These are phyloP conservation scores for Silurus meridionalis DNA, from an alignment of 2,113 vertebrate genomes.

Conservation along the genomic window DNA sequence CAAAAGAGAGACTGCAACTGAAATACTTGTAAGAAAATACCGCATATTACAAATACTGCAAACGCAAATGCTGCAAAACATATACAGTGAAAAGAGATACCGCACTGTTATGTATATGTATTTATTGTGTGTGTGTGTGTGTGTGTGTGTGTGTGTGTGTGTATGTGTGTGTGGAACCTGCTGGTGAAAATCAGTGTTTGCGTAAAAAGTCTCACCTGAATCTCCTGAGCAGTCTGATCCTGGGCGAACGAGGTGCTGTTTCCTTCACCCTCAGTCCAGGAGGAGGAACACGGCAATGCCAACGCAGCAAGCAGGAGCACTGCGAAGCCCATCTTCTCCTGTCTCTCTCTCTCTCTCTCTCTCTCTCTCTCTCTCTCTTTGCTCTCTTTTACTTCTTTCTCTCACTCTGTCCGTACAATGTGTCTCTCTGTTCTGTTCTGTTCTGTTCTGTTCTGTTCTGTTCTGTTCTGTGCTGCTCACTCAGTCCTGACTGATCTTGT, in stretches of 20 bases:
- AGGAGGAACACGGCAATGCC: slow-evolving; percentile 62
- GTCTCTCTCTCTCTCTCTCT: slow-evolving; percentile 40
- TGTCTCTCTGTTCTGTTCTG: slow-evolving; percentile 1
- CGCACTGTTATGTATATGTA: background rate
- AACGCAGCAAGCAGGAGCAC: slow-evolving; percentile 61
- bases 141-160: too few relatives aligned
- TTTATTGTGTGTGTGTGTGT: too few relatives aligned
- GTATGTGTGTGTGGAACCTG: too few relatives aligned
- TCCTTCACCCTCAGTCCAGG: slow-evolving; percentile 52
- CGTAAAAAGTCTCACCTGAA: background rate
- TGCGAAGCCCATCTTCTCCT: slow-evolving; percentile 65
- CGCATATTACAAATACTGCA: background rate
- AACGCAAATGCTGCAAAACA: background rate
- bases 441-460: background rate
- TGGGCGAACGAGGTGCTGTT: slow-evolving; percentile 3
- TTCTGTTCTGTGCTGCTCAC: background rate
- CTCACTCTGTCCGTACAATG: background rate
- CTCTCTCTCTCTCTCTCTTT: background rate
- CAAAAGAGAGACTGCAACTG: background rate
- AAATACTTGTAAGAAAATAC: background rate
- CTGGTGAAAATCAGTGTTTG: background rate
- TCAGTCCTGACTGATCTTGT: slow-evolving; percentile 35
- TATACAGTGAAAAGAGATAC: background rate
- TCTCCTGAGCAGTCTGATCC: background rate
- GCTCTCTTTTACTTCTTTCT: background rate